Base-by-base conservation (phyloP, 2,888 invertebrate species). In the Pristionchus arcanus region DNA sequence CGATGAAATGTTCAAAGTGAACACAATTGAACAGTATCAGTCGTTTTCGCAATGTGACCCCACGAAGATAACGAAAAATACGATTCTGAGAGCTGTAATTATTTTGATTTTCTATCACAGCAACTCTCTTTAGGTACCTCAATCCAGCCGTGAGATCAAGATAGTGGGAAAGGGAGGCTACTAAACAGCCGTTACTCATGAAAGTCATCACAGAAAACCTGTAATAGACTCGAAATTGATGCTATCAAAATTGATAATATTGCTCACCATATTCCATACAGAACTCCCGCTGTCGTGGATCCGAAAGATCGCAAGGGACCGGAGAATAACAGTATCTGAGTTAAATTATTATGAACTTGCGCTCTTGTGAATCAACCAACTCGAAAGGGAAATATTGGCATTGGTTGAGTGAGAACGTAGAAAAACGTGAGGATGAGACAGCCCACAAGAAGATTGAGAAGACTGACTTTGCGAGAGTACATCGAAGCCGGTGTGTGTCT, bases 141-240 rank as follows among this genome's bases (percentile, higher is more conserved):
- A 74, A 42, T 19, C 74, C 74, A 37, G 34, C 37, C 1, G 74
- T 74, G 25, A 74, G 74, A 74, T 74, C 74, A 7, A 74, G 42
- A 25, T 74, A 74, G 19, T 74, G 74, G 2, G 74, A 74, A 4
- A 74, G 42, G 3, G 74, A 74, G n/a, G 74, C 74, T 5, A 74
- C 21, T 25, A 25, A 74, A 42, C 74, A 74, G 4, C 74, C 74
- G 21, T 74, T 74, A 37, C 74, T 37, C 21, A 74, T 74, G 37
- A 74, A 74, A 7, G 74, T 74, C 74, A 74, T 74, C 28, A 28
- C 74, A 21, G 74, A 74, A 42, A 74, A 74, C 74, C 74, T 34
- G 74, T 37, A 37, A 68, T 25, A 11, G 19, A 9, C 21, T 37
- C 3, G 1, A 21, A 63, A 37, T 34, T 74, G 7, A 74, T 19